Evolutionary conservation across 2,113 vertebrate species (phyloP).

Genomic region (Halichoeres trimaculatus): DNA sequence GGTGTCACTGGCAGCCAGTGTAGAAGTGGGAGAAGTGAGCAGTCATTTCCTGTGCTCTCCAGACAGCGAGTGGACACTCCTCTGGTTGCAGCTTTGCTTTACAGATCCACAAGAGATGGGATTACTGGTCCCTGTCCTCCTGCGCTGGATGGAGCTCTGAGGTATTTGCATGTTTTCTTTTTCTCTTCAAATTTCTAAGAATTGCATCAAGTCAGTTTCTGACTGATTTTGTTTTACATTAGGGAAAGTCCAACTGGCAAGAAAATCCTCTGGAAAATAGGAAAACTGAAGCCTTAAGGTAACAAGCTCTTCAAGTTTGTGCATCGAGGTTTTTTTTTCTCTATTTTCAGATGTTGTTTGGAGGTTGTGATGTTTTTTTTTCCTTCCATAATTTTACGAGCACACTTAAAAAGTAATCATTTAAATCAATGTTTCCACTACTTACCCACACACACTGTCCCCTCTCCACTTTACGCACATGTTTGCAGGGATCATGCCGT

Average conservation of each 20-base stretch:
- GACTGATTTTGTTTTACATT: constrained; percentile 14
- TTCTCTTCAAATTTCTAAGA: background rate
- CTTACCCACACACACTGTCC: accelerated
- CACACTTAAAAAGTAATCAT: background rate
- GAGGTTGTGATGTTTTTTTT: background rate
- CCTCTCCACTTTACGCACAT: background rate
- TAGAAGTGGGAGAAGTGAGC: constrained; percentile 37
- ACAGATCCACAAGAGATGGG: constrained; percentile 21
- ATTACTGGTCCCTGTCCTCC: background rate
- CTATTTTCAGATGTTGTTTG: background rate
- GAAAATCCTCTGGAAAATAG: constrained; percentile 3
- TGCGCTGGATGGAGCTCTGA: constrained; percentile 32
- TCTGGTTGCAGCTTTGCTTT: background rate
- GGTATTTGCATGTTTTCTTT: constrained; percentile 7
- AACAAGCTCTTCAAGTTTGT: background rate
- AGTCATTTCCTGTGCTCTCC: constrained; percentile 23
- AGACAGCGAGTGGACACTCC: constrained; percentile 20
- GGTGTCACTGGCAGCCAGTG: constrained; percentile 56
- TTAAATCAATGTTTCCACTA: background rate
- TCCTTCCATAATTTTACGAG: too few species aligned
- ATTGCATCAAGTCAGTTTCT: background rate
- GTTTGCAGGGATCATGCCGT: constrained; percentile 92
- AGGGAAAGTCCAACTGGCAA: background rate
- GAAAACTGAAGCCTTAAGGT: constrained; percentile 24
- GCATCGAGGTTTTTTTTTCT: too few species aligned